These are phyloP conservation scores for Gryllus bimaculatus DNA, from an alignment of 1,140 invertebrate genomes.

Conservation along the genomic window DNA sequence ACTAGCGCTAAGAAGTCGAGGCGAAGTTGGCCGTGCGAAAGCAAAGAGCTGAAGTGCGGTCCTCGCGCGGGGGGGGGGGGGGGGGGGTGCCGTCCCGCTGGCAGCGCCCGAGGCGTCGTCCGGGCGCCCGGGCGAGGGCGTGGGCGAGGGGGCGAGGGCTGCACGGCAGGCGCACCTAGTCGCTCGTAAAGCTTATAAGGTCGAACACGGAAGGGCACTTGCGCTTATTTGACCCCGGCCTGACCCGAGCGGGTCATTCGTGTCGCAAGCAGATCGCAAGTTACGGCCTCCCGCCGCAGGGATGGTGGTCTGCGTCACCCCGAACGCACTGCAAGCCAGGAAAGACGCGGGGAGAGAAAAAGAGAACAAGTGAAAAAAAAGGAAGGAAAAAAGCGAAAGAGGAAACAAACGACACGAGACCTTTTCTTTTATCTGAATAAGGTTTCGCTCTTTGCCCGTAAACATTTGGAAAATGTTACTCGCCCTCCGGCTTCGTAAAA, in stretches of 20 bases:
- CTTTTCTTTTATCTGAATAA: not conserved
- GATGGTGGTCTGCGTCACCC: not conserved
- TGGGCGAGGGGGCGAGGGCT: too few species aligned
- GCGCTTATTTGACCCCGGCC: not conserved
- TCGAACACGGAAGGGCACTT: not conserved
- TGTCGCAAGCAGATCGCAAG: not conserved
- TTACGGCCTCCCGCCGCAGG: not conserved
- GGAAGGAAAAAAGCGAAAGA: not conserved
- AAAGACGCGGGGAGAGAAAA: not conserved
- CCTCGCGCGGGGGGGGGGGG: too few species aligned
- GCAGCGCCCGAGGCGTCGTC: too few species aligned
- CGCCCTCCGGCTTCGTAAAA: not conserved
- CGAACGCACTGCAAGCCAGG: not conserved
- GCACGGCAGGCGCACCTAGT: not conserved
- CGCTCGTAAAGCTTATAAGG: conserved; percentile 1
- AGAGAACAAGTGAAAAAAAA: not conserved
- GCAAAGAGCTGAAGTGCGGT: too few species aligned
- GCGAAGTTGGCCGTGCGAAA: too few species aligned
- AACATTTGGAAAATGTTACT: not conserved
- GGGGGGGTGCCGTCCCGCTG: too few species aligned
- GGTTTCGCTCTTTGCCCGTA: not conserved
- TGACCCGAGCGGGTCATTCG: not conserved
- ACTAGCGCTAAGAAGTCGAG: too few species aligned
- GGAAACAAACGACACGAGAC: not conserved
- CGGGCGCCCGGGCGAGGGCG: too few species aligned